Base-by-base conservation (phyloP, 2,113 vertebrate species). In the Mesoclemmys tuberculata region DNA sequence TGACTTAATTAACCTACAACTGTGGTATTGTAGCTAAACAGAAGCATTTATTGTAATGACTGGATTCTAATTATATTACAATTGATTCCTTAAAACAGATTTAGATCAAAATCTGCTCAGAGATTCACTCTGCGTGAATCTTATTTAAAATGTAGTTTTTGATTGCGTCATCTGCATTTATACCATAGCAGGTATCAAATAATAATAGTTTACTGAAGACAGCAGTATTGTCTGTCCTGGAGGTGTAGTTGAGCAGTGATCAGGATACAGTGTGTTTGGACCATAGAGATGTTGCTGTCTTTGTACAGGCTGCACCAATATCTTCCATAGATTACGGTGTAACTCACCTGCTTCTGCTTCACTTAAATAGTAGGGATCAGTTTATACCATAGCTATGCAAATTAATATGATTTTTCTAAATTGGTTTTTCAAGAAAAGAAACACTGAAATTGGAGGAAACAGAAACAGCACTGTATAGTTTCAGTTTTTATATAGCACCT, bases 221-320 rank as follows among this genome's bases (percentile, higher is more conserved):
- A 88, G 64, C 94, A 80, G 46, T 38, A n/a, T 0, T 2, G 68
- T 94, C 56, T 90, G 74, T 92, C 31, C 21, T 18, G 29, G 79
- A 92, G 78, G 74, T 35, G 46, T 58, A 91, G 91, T 95, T 87
- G 95, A 85, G 41, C 58, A 90, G 85, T 82, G 83, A 92, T 92
- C 93, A 6, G 6, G 68, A 74, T 21, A 24, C 35, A 24, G 68
- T 74, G 38, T 24, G 68, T 74, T 31, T 64, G 31, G 14, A 29
- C 29, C 31, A 64, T 64, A 31, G 31, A 35, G 58, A 31, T 35
- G 13, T 35, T 64, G 58, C 58, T 35, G n/a, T 41, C 31, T 68
- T 68, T 68, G n/a, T 74, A 74, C 68, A 74, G 5, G 18, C 35
- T 74, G n/a, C 22, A 35, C 58, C 13, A 61, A 27, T 61, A 5